Conservation (phyloP, 2,888 invertebrate species). For the Dynastes hyllus region DNA sequence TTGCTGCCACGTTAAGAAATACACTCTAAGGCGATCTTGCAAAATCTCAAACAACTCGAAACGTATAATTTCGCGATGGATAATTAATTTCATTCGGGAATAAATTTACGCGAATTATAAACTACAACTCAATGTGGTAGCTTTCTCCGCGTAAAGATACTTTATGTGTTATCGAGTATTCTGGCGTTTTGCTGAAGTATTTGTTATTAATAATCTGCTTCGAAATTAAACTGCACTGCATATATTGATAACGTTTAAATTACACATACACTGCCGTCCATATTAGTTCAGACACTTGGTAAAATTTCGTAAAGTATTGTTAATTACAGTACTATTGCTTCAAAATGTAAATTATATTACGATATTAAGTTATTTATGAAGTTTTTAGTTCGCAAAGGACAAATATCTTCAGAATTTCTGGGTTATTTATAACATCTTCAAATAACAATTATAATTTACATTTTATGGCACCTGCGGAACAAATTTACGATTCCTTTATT, state of each 20-base stretch:
- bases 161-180: constrained; percentile 30
- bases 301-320: too few species aligned
- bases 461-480: too few species aligned
- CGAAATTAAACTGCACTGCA: not conserved
- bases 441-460: too few species aligned
- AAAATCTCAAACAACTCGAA: constrained; percentile 23
- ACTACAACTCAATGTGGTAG: constrained; percentile 43
- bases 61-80: constrained; percentile 42
- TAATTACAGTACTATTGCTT: too few species aligned
- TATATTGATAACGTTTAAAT: not conserved
- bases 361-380: too few species aligned
- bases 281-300: too few species aligned
- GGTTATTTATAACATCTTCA: too few species aligned
- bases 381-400: too few species aligned
- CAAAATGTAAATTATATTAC: too few species aligned
- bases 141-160: constrained; percentile 36
- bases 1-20: constrained; percentile 14
- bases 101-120: constrained; percentile 36
- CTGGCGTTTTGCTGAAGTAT: not conserved
- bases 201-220: constrained; percentile 15
- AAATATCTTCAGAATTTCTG: too few species aligned
- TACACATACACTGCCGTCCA: not conserved
- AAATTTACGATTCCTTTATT: too few species aligned
- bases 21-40: constrained; percentile 24
- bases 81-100: constrained; percentile 39